Percentiles rank a stretch among this genome's conserved stretches.
phyloP scores from a whole-genome alignment of 2,797 vertebrate species.

The Spondyliosoma cantharus region DNA sequence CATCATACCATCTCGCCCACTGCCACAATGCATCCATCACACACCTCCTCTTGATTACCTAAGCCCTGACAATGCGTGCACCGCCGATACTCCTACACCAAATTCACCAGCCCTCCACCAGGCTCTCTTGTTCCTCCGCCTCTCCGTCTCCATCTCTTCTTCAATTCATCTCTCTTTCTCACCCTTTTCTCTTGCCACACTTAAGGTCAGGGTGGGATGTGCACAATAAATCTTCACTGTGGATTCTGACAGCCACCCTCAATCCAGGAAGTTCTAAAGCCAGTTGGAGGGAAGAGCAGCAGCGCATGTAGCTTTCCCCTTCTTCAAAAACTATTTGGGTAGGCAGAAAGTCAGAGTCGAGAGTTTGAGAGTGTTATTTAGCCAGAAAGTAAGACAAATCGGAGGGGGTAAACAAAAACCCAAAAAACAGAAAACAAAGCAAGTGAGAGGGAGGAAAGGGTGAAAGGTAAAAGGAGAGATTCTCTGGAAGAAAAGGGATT shows the following conservation, averaged over 20 bases:
- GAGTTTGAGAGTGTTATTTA: slow-evolving; percentile 47
- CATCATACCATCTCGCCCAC: slow-evolving; percentile 37
- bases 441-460: slow-evolving; percentile 40
- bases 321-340: slow-evolving; percentile 68
- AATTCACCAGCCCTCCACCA: slow-evolving; percentile 52
- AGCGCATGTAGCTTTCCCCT: slow-evolving; percentile 51
- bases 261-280: slow-evolving; percentile 68
- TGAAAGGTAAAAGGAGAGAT: slow-evolving; percentile 47
- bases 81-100: slow-evolving; percentile 59
- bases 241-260: slow-evolving; percentile 70
- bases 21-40: slow-evolving; percentile 71
- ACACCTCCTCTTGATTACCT: slow-evolving; percentile 66
- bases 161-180: slow-evolving; percentile 62
- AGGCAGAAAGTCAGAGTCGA: slow-evolving; percentile 58
- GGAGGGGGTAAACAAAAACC: not conserved
- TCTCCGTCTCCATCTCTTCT: slow-evolving; percentile 50
- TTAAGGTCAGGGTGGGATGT: slow-evolving; percentile 72
- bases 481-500: slow-evolving; percentile 39
- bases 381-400: slow-evolving; percentile 71
- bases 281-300: slow-evolving; percentile 38
- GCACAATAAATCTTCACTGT: slow-evolving; percentile 77
- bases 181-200: slow-evolving; percentile 55
- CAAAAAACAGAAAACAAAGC: slow-evolving; percentile 12
- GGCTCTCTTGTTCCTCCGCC: slow-evolving; percentile 44
- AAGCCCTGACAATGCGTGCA: slow-evolving; percentile 55